Evolutionary conservation across 2,797 vertebrate genomes (phyloP), one percentile per base, ranked within the genome.

Genomic region (Propithecus deckenii): DNA sequence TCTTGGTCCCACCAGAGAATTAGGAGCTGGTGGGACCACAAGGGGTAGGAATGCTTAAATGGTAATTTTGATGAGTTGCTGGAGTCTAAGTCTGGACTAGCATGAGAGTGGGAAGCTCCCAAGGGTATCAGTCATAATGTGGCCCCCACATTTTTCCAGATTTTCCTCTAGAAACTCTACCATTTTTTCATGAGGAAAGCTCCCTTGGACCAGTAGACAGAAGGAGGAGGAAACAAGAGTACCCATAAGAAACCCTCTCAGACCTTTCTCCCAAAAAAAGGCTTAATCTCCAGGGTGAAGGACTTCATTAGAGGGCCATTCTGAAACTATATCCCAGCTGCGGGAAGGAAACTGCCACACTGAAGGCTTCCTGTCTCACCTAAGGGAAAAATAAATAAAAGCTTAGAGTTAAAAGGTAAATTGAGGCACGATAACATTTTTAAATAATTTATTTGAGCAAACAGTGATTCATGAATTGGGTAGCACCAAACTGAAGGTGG

Each of bases 301-400:
- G 46, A n/a, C 9, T 63, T 81, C 18, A 35, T 17, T 9, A 71
- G 52, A 61, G 7, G 4, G n/a, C 28, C 15, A 2, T 88, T 78
- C n/a, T n/a, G 46, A 81, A 86, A 76, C 0, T 15, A 23, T 22
- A 69, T 80, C 2, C 22, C 18, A 74, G 23, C n/a, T 80, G 4
- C 3, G 7, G 43, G 11, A 10, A n/a, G 63, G n/a, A 15, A n/a
- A n/a, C 17, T 4, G 5, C 57, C 22, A 30, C 18, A 0, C 2
- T 38, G 32, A 52, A 55, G 30, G 13, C 38, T 86, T 89, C 20
- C 61, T 46, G 3, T 43, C 59, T 57, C n/a, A 20, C 12, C 11
- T 22, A 38, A 52, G 72, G 80, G 41, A 78, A 48, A 83, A 91
- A 78, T 50, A 32, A 89, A 55, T 46, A 83, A 35, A 43, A 89